Evolutionary conservation across 2,888 invertebrate genomes (phyloP), one percentile per base, ranked within the genome.

Genomic region (Ophraella communa): DNA sequence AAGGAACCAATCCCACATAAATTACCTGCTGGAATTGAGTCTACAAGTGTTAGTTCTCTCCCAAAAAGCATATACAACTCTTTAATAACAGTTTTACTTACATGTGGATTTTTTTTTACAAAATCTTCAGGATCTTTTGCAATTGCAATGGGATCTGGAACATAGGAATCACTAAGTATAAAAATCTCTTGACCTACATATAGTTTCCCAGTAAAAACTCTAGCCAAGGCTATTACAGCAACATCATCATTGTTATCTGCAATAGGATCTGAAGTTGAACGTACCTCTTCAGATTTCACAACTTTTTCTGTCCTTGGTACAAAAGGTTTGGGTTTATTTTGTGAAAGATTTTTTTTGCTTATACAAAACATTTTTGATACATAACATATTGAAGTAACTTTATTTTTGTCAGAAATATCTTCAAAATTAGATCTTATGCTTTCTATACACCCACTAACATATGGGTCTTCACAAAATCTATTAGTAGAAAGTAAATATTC

Each of bases 41-140:
- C 89, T 35, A 97, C 85, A 0, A 84, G 79, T 80, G 94, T 91
- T 59, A 98, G 81, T 76, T 98, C 98, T 72, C 95, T 87, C 5
- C 98, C 99, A 93, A 98, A 95, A 65, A 98, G 85, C 72, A 96
- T 84, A 78, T 94, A 99, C 1, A 99, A 82, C 66, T 92, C 89
- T 52, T 89, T 87, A 10, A 98, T 86, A 1, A 78, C 84, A 0
- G 86, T 80, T 77, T 83, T 85, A 17, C 90, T 91, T 8, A 92
- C 85, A 65, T 67, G 11, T 47, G 55, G 64, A 62, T 71, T 71
- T 11, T 51, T 56, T 27, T 65, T 33, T 20, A 71, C 18, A 60
- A 67, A 70, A n/a, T 67, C 42, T 2, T 66, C 65, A 18, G 64
- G 42, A 56, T 70, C 66, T 47, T 53, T 47, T 17, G 47, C 27